phyloP scores from a whole-genome alignment of 2,888 invertebrate species.

The Acholoe squamosa region DNA sequence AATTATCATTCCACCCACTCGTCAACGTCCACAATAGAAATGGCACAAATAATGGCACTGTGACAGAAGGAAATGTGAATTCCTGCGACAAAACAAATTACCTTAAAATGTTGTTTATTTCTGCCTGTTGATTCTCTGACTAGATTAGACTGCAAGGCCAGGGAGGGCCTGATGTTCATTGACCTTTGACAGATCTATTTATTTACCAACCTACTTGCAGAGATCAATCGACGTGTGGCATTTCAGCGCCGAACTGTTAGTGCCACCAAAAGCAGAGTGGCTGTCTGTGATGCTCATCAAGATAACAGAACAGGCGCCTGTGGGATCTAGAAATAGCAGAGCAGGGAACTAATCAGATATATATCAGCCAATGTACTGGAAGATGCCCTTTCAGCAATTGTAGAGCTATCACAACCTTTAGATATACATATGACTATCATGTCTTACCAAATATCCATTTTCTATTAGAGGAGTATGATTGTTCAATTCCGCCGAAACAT shows the following conservation, averaged over 20 bases:
- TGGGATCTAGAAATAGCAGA: background rate
- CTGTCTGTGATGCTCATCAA: background rate
- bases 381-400: no score
- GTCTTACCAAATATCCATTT: no score
- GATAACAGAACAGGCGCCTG: background rate
- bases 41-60: background rate
- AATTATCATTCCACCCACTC: background rate
- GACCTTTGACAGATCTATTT: no score
- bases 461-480: no score
- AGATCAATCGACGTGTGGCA: constrained; percentile 8
- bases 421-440: no score
- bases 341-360: background rate
- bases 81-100: background rate
- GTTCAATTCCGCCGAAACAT: no score
- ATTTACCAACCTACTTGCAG: no score
- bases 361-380: background rate
- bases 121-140: background rate
- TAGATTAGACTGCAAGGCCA: no score
- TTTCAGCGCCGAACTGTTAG: background rate
- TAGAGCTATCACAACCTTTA: no score
- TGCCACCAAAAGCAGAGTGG: background rate
- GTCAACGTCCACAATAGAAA: background rate
- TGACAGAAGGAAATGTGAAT: constrained; percentile 21
- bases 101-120: background rate
- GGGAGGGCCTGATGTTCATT: no score